phyloP scores from a whole-genome alignment of 2,113 vertebrate species.

The Tiliqua scincoides region DNA sequence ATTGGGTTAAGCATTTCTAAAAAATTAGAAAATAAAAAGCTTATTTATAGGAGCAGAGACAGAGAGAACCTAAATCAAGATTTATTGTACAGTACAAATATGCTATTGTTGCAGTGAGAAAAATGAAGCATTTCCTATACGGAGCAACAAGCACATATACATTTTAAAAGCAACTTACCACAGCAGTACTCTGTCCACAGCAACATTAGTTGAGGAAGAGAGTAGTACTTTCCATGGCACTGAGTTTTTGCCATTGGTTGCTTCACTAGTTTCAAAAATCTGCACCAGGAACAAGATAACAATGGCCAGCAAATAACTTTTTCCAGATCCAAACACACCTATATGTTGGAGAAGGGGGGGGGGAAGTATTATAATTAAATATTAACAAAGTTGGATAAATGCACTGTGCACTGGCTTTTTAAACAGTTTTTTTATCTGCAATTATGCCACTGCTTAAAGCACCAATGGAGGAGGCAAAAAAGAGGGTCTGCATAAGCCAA shows the following conservation, averaged over 20 bases:
- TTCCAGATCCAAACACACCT: constrained; percentile 86
- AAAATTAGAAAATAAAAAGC: background rate
- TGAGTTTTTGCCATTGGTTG: constrained; percentile 17
- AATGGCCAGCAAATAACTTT: constrained; percentile 82
- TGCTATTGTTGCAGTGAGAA: background rate
- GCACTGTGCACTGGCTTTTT: too few relatives aligned
- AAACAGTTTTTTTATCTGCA: background rate
- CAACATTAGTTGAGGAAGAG: constrained; percentile 82
- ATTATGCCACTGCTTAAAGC: background rate
- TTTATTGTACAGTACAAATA: background rate
- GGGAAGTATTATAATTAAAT: background rate
- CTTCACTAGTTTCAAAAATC: constrained; percentile 76
- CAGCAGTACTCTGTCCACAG: constrained; percentile 82
- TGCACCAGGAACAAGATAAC: constrained; percentile 79
- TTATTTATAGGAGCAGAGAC: too few relatives aligned
- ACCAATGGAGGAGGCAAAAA: too few relatives aligned
- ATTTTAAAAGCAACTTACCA: constrained; percentile 67
- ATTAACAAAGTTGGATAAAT: background rate
- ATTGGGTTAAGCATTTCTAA: background rate
- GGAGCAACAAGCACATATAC: background rate
- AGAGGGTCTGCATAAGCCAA: background rate
- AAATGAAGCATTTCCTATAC: background rate
- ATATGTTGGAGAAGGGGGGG: constrained; percentile 31
- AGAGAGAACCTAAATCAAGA: background rate
- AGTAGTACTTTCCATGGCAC: constrained; percentile 80